phyloP scores from a whole-genome alignment of 2,797 vertebrate species.

The Lepilemur ruficaudatus region DNA sequence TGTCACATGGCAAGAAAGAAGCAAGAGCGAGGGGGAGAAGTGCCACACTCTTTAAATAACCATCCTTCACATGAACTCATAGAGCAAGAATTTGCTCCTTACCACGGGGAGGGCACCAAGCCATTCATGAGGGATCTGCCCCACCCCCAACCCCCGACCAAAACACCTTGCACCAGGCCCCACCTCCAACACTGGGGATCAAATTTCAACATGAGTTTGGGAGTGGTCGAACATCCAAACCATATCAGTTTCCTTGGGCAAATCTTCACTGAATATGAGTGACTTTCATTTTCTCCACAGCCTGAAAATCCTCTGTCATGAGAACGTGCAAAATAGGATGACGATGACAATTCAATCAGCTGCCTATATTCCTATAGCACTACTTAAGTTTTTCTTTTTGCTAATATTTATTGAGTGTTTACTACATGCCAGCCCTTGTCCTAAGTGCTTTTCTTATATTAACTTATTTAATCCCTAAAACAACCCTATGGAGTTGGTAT shows the following conservation, averaged over 20 bases:
- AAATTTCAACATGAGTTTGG: too few species aligned
- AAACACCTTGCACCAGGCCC: too few species aligned
- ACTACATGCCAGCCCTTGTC: neutral
- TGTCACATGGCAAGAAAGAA: neutral
- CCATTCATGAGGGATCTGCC: too few species aligned
- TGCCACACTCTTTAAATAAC: neutral
- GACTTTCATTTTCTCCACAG: neutral
- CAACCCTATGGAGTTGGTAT: neutral
- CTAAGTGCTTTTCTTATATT: neutral
- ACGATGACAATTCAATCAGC: neutral
- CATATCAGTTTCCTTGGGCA: neutral
- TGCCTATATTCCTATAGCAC: neutral
- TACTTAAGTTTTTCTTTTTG: neutral
- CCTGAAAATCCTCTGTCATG: neutral
- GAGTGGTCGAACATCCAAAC: too few species aligned
- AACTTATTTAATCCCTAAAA: constrained; percentile 5
- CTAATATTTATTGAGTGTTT: neutral
- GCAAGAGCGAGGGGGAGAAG: neutral
- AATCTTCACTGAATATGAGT: neutral
- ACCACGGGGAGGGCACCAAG: neutral
- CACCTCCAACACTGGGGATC: too few species aligned
- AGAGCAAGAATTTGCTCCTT: neutral
- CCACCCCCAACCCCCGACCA: too few species aligned
- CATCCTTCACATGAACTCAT: neutral
- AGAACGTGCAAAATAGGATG: neutral